A percentile compares a stretch with the other conserved stretches of the same genome.
These are phyloP conservation scores for Sinosuthora webbiana DNA, from an alignment of 2,113 vertebrate species.

Conservation along the genomic window DNA sequence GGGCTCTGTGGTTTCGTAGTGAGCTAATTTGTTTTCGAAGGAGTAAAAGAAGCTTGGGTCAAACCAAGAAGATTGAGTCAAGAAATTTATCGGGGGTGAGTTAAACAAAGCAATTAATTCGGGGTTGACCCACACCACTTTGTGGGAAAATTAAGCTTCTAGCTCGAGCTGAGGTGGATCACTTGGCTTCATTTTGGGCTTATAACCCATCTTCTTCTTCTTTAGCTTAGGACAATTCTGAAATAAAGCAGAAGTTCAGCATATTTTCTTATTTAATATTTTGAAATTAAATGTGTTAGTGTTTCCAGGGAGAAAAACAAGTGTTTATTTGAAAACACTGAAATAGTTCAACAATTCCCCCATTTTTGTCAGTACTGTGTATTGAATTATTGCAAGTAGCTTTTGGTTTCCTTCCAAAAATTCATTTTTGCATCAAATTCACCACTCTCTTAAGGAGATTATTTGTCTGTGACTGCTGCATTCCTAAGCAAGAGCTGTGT, in stretches of 20 bases:
- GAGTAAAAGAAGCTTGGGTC: neutral
- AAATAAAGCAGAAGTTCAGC: constrained; percentile 1
- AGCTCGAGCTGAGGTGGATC: neutral
- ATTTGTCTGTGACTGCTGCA: neutral
- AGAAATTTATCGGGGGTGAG: neutral
- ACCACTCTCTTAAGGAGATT: neutral
- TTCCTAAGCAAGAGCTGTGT: neutral
- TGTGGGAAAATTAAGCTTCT: neutral
- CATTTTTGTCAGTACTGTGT: neutral
- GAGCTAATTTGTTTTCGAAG: neutral
- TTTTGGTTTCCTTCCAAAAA: neutral
- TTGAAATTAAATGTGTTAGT: neutral
- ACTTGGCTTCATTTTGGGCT: neutral
- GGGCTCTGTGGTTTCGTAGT: neutral
- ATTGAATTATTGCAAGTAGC: neutral
- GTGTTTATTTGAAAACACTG: neutral
- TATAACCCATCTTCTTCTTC: neutral
- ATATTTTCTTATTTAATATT: neutral
- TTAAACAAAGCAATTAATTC: neutral
- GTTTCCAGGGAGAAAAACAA: neutral
- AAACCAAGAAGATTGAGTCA: neutral
- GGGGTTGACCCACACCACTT: neutral
- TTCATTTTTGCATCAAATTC: neutral
- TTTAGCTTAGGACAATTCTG: neutral
- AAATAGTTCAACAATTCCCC: neutral